These are phyloP conservation scores for Macrotrachela quadricornifera DNA, from an alignment of 1,140 invertebrate genomes.

Conservation along the genomic window DNA sequence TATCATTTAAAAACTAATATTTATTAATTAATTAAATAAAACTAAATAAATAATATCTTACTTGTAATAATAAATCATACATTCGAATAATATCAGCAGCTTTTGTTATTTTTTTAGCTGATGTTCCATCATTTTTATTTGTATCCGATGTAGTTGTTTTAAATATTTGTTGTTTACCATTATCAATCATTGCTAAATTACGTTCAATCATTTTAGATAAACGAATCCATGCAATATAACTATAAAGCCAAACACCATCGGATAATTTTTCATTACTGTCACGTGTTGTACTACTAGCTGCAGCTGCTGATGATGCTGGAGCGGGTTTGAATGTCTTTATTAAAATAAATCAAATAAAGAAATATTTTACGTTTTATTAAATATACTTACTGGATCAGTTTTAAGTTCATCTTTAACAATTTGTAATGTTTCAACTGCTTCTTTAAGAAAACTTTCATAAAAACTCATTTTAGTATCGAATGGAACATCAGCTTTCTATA, in stretches of 20 bases:
- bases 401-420: conserved; percentile 58
- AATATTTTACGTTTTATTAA: neutral
- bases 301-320: conserved; percentile 16
- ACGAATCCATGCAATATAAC: conserved; percentile 69
- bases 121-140: conserved; percentile 19
- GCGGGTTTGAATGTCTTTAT: conserved; percentile 29
- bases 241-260: conserved; percentile 53
- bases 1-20: conserved; percentile 51
- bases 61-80: conserved; percentile 77
- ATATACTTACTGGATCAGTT: conserved; percentile 39
- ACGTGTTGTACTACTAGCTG: neutral
- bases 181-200: conserved; percentile 55
- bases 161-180: conserved; percentile 13
- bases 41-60: neutral
- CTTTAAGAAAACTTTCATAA: conserved; percentile 71
- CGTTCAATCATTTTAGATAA: conserved; percentile 64
- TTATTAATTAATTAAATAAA: no score
- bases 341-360: neutral
- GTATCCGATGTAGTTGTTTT: neutral
- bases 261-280: conserved; percentile 28
- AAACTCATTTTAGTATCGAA: conserved; percentile 32
- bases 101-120: conserved; percentile 39
- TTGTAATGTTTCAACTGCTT: conserved; percentile 77
- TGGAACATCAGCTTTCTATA: neutral
- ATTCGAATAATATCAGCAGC: conserved; percentile 74